Base-by-base conservation (phyloP, 2,888 invertebrate species). In the Brachyptera putata region DNA sequence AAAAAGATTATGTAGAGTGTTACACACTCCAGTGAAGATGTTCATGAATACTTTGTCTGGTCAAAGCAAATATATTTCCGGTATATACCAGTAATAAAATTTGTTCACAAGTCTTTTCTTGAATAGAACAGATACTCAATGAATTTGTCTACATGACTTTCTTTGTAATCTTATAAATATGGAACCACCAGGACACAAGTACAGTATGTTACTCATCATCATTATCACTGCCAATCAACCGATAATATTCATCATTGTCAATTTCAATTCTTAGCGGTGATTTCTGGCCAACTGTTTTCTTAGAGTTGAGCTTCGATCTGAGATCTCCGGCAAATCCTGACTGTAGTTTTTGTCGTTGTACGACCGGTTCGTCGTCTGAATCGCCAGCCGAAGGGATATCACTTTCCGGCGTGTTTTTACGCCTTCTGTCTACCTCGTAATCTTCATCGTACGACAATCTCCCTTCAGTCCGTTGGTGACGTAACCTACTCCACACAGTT, bases 161-260 rank as follows among this genome's bases (percentile, higher is more conserved):
- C n/a, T n/a, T n/a, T n/a, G n/a, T n/a, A n/a, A n/a, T n/a, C n/a
- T n/a, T n/a, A n/a, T n/a, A n/a, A n/a, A n/a, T n/a, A n/a, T n/a
- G n/a, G n/a, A n/a, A n/a, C n/a, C n/a, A n/a, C n/a, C n/a, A n/a
- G n/a, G n/a, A n/a, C n/a, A n/a, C n/a, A n/a, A n/a, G n/a, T n/a
- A n/a, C n/a, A n/a, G n/a, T n/a, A n/a, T n/a, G n/a, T n/a, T n/a
- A n/a, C n/a, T n/a, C n/a, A n/a, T 61, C 61, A 30, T 61, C 58
- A 55, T 36, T 53, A 21, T 66, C 66, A 61, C 65, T 63, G 11
- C 57, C 66, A 30, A 66, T 66, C 41, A 66, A 57, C 14, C 63
- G 49, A 48, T 67, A 67, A 57, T 67, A 68, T 41, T 67, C 65
- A 53, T 69, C 68, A 63, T 68, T 69, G 59, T 68, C 67, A 18